A percentile compares a stretch with the other conserved stretches of the same genome.
These are phyloP conservation scores for Timema cristinae DNA, from an alignment of 2,888 invertebrate genomes.

Conservation along the genomic window DNA sequence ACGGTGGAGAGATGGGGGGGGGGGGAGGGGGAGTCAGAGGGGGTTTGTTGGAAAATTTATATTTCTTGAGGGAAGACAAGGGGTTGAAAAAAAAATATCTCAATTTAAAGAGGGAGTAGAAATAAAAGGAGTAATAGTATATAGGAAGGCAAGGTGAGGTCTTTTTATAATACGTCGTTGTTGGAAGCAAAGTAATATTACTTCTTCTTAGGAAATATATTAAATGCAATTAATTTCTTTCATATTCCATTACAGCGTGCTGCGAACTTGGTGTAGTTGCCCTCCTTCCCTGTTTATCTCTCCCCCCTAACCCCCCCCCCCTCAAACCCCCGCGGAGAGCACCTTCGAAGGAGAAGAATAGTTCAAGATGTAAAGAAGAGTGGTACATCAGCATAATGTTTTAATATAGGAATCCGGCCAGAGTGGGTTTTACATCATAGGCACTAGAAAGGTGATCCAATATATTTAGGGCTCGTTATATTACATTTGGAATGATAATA, in stretches of 20 bases:
- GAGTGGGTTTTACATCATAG: no score
- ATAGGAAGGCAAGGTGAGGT: background rate
- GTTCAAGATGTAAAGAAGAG: background rate
- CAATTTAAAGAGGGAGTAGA: conserved; percentile 16
- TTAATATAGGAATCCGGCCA: conserved; percentile 21
- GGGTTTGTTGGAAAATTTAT: background rate
- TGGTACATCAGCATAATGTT: conserved; percentile 28
- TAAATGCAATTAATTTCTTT: conserved; percentile 29
- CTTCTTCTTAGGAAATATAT: conserved; percentile 21
- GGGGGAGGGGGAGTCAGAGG: background rate
- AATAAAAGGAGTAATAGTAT: background rate
- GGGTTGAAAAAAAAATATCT: conserved; percentile 14
- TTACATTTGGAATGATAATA: no score
- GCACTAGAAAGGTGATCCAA: no score
- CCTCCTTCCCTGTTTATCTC: background rate
- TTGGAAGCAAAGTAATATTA: conserved; percentile 10
- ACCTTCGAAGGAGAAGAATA: background rate
- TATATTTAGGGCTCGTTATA: no score
- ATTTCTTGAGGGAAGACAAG: conserved; percentile 2
- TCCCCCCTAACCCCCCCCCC: no score
- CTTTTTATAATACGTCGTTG: background rate
- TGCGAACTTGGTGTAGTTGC: background rate
- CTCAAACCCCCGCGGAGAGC: background rate
- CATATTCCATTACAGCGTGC: conserved; percentile 18
- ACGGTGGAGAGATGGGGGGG: background rate